Percentiles rank a stretch among this genome's conserved stretches.
Evolutionary conservation across 2,797 vertebrate species (phyloP).

Genomic region (Tympanoctomys barrerae): DNA sequence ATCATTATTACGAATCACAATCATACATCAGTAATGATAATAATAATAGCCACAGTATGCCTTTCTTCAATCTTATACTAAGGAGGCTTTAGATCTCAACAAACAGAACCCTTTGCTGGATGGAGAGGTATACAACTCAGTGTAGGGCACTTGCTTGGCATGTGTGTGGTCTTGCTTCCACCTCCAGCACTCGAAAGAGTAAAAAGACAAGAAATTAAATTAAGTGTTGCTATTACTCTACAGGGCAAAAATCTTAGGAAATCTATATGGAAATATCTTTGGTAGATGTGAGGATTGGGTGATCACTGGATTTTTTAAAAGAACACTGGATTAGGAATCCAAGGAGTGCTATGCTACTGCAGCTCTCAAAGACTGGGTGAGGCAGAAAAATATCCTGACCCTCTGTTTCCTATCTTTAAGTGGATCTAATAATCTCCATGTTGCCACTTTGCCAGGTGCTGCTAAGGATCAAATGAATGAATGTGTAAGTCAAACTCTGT

Average conservation of each 20-base stretch:
- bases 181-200: too few relatives aligned
- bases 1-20: background rate
- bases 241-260: background rate
- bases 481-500: background rate
- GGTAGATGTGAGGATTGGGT: background rate
- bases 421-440: background rate
- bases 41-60: background rate
- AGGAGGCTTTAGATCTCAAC: background rate
- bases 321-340: background rate
- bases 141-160: background rate
- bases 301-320: background rate
- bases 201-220: background rate
- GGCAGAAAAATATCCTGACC: background rate
- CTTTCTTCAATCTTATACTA: background rate
- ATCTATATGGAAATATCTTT: background rate
- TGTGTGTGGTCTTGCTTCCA: background rate
- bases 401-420: background rate
- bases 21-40: background rate
- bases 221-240: background rate
- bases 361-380: background rate
- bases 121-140: too few relatives aligned
- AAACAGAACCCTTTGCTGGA: background rate
- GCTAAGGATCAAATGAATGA: background rate
- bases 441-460: background rate
- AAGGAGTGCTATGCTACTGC: too few relatives aligned